A percentile compares a stretch with the other conserved stretches of the same genome.
Evolutionary conservation across 1,140 invertebrate genomes (phyloP).

Genomic region (Subanguina moxae): DNA sequence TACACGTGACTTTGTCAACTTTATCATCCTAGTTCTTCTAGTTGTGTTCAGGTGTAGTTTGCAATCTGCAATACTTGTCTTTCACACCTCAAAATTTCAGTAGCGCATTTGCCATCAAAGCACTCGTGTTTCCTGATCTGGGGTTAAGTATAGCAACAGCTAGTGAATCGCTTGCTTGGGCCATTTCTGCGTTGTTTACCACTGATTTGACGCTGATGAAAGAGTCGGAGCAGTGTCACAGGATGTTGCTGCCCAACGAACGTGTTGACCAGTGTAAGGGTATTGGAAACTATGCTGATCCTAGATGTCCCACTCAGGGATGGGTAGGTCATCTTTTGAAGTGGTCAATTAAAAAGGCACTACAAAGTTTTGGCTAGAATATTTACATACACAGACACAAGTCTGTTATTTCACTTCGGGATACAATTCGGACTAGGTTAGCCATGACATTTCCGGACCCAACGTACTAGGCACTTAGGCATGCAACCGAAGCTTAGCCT

Average conservation of each 20-base stretch:
- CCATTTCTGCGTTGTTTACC: slow-evolving; percentile 48
- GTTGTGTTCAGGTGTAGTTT: slow-evolving; percentile 43
- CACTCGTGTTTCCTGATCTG: slow-evolving; percentile 50
- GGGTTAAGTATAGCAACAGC: slow-evolving; percentile 13
- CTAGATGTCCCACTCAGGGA: slow-evolving; percentile 43
- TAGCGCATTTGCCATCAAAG: slow-evolving; percentile 50
- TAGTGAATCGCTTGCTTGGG: slow-evolving; percentile 41
- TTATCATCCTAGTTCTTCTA: slow-evolving; percentile 47
- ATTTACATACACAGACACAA: too few species aligned
- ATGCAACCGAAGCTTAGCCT: too few species aligned
- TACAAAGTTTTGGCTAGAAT: too few species aligned
- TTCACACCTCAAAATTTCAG: slow-evolving; percentile 22
- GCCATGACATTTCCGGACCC: too few species aligned
- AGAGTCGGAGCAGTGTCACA: slow-evolving; percentile 41
- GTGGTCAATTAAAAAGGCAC: too few species aligned
- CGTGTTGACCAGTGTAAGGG: slow-evolving; percentile 16
- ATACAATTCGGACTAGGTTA: too few species aligned
- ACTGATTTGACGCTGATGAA: slow-evolving; percentile 48
- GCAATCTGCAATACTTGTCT: neutral
- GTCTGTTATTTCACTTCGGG: too few species aligned
- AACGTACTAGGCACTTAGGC: too few species aligned
- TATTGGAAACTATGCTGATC: slow-evolving; percentile 44
- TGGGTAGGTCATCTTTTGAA: slow-evolving; percentile 21
- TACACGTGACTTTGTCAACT: slow-evolving; percentile 50
- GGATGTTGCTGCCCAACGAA: slow-evolving; percentile 31